A percentile compares a stretch with the other conserved stretches of the same genome.
phyloP scores from a whole-genome alignment of 2,113 vertebrate species.

The Pseudopipra pipra region DNA sequence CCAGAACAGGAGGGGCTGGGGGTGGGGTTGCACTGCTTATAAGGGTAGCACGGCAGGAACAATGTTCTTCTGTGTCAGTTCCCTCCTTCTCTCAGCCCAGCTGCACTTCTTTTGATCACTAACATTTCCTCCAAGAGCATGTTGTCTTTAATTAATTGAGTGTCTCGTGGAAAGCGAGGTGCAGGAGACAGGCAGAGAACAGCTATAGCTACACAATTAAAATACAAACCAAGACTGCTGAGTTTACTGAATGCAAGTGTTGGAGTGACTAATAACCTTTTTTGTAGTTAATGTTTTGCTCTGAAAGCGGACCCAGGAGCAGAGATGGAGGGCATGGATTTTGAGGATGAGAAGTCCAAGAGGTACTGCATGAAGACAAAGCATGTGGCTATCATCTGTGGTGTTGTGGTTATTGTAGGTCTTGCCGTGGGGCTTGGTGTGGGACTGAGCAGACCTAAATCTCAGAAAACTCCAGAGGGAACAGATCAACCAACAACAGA shows the following conservation, averaged over 20 bases:
- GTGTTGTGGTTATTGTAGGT: slow-evolving; percentile 72
- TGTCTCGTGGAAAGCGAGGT: background rate
- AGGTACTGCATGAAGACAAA: slow-evolving; percentile 82
- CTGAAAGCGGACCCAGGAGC: slow-evolving; percentile 16
- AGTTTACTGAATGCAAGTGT: slow-evolving; percentile 5
- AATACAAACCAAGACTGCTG: slow-evolving; percentile 33
- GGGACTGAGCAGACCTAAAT: slow-evolving; percentile 76
- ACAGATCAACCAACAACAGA: background rate
- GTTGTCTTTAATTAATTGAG: slow-evolving; percentile 52
- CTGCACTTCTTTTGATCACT: slow-evolving; percentile 11
- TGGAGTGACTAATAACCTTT: slow-evolving; percentile 37
- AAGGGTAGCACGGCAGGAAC: slow-evolving; percentile 40
- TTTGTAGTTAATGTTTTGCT: background rate
- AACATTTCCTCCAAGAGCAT: background rate
- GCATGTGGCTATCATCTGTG: slow-evolving; percentile 84
- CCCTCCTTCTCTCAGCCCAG: background rate
- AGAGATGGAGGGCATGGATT: slow-evolving; percentile 75
- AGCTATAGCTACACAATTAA: slow-evolving; percentile 30
- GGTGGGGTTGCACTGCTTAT: slow-evolving; percentile 53
- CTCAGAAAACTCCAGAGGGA: background rate
- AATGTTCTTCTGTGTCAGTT: slow-evolving; percentile 32
- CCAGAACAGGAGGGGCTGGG: slow-evolving; percentile 59
- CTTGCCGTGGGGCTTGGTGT: slow-evolving; percentile 87
- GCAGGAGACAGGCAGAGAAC: background rate
- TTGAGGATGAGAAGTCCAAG: slow-evolving; percentile 74